A percentile compares a stretch with the other conserved stretches of the same genome.
Evolutionary conservation across 2,113 vertebrate species (phyloP).

Genomic region (Noctilio leporinus): DNA sequence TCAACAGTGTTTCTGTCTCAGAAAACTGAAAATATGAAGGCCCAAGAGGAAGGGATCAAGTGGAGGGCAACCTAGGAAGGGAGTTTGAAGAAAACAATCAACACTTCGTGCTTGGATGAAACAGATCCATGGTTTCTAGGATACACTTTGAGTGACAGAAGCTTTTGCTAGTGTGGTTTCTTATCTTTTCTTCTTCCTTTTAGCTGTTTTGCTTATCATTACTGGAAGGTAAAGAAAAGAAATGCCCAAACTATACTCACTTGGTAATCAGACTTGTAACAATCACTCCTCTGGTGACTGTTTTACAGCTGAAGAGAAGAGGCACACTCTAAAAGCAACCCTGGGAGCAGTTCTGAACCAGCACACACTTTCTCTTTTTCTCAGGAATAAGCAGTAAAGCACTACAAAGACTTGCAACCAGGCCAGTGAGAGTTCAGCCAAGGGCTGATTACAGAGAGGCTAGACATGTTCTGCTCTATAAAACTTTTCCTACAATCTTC

Average conservation of each 20-base stretch:
- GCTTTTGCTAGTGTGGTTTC: neutral
- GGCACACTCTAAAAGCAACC: neutral
- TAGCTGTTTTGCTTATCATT: neutral
- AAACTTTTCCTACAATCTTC: neutral
- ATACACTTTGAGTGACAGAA: neutral
- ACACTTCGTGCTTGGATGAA: neutral
- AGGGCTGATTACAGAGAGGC: neutral
- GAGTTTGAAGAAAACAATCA: neutral
- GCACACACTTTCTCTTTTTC: constrained; percentile 15
- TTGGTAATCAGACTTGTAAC: neutral
- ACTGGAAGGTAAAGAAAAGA: neutral
- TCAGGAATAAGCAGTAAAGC: neutral
- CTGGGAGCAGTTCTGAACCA: neutral
- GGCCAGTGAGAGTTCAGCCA: neutral
- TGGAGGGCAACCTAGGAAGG: neutral
- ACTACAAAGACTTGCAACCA: neutral
- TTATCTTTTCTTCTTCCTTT: neutral
- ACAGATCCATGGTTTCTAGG: constrained; percentile 6
- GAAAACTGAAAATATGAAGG: neutral
- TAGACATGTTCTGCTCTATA: neutral
- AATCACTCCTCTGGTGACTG: neutral
- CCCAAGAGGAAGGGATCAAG: neutral
- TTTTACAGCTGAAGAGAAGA: neutral
- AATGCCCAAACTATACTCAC: neutral
- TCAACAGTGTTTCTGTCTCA: neutral